Percentiles rank a stretch among this genome's conserved stretches.
phyloP scores from a whole-genome alignment of 2,113 vertebrate genomes.

The Pterocles burchelli region DNA sequence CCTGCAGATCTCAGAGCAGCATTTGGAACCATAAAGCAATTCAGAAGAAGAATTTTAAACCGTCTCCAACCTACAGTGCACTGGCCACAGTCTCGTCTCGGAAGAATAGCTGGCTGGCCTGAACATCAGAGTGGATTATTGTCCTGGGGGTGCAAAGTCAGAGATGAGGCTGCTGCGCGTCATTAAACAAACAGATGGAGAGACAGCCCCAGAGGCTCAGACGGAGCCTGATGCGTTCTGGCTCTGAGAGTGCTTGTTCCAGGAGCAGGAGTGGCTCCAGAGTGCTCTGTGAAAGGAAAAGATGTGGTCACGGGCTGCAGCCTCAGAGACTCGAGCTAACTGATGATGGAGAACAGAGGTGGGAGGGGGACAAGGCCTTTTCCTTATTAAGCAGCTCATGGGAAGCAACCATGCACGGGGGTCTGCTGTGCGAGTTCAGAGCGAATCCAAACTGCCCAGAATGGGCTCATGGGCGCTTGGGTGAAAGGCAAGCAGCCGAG shows the following conservation, averaged over 20 bases:
- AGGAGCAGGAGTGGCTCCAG: constrained; percentile 10
- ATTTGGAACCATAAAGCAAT: neutral
- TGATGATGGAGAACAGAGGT: neutral
- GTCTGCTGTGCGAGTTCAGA: neutral
- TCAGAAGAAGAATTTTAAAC: neutral
- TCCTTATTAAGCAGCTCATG: neutral
- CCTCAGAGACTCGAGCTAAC: neutral
- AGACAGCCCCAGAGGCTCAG: constrained; percentile 31
- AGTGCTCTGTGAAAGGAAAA: neutral
- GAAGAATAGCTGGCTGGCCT: constrained; percentile 36
- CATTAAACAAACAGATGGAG: constrained; percentile 62
- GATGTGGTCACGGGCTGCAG: neutral
- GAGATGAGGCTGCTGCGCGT: constrained; percentile 30
- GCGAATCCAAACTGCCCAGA: neutral
- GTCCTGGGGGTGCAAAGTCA: constrained; percentile 17
- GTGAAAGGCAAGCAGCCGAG: neutral
- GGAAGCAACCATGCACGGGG: accelerated
- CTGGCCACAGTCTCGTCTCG: neutral
- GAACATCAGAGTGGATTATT: constrained; percentile 36
- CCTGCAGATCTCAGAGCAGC: neutral
- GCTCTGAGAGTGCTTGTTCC: neutral
- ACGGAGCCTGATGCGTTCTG: neutral
- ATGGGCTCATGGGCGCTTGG: neutral
- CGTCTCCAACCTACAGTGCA: neutral
- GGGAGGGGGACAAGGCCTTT: neutral